Evolutionary conservation across 1,140 invertebrate genomes (phyloP).

Genomic region (Eumaeus atala): DNA sequence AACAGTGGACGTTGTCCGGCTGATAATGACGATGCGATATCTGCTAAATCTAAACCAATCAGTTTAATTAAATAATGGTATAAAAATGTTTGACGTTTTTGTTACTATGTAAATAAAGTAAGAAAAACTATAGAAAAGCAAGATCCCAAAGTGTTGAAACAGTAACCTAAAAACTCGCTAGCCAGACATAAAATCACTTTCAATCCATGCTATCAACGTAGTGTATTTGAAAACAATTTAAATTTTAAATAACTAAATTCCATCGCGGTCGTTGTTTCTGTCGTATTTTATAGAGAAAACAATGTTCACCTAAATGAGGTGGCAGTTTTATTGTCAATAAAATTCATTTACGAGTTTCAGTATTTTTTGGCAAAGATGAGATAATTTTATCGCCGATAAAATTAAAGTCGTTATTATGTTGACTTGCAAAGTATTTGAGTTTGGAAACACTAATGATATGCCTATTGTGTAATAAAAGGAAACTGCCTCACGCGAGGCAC

Average conservation of each 20-base stretch:
- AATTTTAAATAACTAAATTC: conserved; percentile 7
- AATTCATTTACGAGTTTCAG: background rate
- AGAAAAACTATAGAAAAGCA: no score
- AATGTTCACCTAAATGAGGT: conserved; percentile 2
- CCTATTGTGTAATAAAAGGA: no score
- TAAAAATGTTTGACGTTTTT: no score
- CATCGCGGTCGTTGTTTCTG: background rate
- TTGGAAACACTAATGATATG: no score
- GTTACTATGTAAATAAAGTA: no score
- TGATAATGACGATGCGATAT: no score
- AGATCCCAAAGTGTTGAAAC: background rate
- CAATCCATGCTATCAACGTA: background rate
- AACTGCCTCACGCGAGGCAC: no score
- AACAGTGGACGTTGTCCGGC: no score
- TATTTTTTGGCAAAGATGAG: conserved; percentile 1
- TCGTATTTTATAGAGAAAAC: conserved; percentile 10
- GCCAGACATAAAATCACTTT: conserved; percentile 3
- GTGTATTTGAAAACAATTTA: conserved; percentile 6
- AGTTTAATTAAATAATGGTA: no score
- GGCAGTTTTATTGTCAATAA: conserved; percentile 8
- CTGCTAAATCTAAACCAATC: no score
- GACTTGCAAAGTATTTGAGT: no score
- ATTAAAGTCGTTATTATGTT: no score
- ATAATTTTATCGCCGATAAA: background rate
- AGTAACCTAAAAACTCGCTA: background rate